A percentile compares a stretch with the other conserved stretches of the same genome.
phyloP scores from a whole-genome alignment of 2,113 vertebrate species.

The Platysternon megacephalum region DNA sequence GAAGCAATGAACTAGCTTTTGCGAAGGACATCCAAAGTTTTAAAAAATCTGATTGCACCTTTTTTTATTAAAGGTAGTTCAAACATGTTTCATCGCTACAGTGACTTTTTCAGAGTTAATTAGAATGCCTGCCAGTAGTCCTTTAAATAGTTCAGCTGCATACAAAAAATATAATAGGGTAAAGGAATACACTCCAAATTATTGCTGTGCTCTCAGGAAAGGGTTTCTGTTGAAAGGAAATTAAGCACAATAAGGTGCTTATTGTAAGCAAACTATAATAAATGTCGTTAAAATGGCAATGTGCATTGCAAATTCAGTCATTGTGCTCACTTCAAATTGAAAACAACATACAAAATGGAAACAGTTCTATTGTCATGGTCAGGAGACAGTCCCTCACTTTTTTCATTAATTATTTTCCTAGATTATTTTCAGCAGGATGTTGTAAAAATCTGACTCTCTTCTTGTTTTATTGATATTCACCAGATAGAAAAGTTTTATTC shows the following conservation, averaged over 20 bases:
- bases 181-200: background rate
- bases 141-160: background rate
- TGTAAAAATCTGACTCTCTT: background rate
- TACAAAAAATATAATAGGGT: background rate
- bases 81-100: background rate
- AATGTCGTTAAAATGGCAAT: slow-evolving; percentile 26
- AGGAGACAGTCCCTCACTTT: slow-evolving; percentile 13
- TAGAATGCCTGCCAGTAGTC: background rate
- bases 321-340: slow-evolving; percentile 14
- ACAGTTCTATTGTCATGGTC: background rate
- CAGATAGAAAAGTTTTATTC: slow-evolving; percentile 6
- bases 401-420: background rate
- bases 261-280: background rate
- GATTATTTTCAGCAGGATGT: background rate
- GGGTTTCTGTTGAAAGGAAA: slow-evolving; percentile 41
- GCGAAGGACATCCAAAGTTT: background rate
- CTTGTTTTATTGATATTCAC: background rate
- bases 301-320: background rate
- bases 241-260: background rate
- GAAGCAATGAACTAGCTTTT: background rate
- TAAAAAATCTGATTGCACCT: background rate
- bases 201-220: background rate
- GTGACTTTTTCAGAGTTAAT: slow-evolving; percentile 40
- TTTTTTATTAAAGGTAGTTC: slow-evolving; percentile 20
- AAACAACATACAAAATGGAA: slow-evolving; percentile 11